Evolutionary conservation across 2,888 invertebrate species (phyloP).

Genomic region (Drosophila putrida): DNA sequence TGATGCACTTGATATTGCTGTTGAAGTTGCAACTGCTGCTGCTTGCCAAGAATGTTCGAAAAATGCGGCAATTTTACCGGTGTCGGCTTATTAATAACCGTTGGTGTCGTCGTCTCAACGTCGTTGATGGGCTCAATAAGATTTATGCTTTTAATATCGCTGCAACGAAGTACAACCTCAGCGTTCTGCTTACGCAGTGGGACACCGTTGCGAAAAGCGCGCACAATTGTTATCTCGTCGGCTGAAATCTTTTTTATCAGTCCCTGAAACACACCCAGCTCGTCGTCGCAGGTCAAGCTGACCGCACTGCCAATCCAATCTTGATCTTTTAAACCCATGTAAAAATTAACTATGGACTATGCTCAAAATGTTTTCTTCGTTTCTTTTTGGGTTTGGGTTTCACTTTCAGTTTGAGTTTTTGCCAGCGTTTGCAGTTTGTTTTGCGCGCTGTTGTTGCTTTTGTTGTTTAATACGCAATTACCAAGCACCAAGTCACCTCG

Average conservation of each 20-base stretch:
- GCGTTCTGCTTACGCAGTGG: slow-evolving; percentile 86
- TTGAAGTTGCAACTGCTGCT: slow-evolving; percentile 61
- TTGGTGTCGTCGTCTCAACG: slow-evolving; percentile 75
- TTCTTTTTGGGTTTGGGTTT: slow-evolving; percentile 18
- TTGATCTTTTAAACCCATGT: slow-evolving; percentile 74
- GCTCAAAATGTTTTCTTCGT: slow-evolving; percentile 22
- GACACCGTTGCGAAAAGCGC: slow-evolving; percentile 93
- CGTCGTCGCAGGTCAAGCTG: slow-evolving; percentile 92
- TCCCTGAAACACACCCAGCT: slow-evolving; percentile 92
- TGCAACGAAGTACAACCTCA: slow-evolving; percentile 85
- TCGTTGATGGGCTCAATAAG: slow-evolving; percentile 89
- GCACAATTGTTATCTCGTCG: slow-evolving; percentile 90
- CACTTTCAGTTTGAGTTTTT: slow-evolving; percentile 39
- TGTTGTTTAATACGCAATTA: slow-evolving; percentile 80
- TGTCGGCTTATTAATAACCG: slow-evolving; percentile 85
- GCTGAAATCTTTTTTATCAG: slow-evolving; percentile 91
- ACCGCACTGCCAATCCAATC: slow-evolving; percentile 91
- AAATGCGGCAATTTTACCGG: slow-evolving; percentile 85
- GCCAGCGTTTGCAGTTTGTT: slow-evolving; percentile 62
- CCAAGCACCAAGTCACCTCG: slow-evolving; percentile 51
- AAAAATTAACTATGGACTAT: slow-evolving; percentile 38
- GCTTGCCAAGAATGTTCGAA: slow-evolving; percentile 74
- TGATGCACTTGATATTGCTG: slow-evolving; percentile 41
- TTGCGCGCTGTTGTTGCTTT: slow-evolving; percentile 40
- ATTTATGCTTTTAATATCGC: slow-evolving; percentile 91